A percentile compares a stretch with the other conserved stretches of the same genome.
Conservation (phyloP, 2,888 invertebrate genomes). For the Hoplodrina ambigua region DNA sequence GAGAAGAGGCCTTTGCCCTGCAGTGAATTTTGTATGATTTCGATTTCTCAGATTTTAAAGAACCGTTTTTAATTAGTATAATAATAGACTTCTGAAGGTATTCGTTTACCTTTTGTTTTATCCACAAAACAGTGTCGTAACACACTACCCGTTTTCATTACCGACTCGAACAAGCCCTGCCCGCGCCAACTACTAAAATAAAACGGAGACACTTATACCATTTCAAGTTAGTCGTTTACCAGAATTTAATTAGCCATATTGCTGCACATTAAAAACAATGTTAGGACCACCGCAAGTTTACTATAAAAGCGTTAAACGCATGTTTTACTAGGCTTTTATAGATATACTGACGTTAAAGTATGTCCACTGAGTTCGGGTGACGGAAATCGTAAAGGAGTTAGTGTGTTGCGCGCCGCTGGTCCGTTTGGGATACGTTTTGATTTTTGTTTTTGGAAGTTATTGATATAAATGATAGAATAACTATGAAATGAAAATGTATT, state of each 20-base stretch:
- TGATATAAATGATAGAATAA: no score
- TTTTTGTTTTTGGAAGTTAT: not conserved
- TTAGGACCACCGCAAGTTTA: conserved; percentile 85
- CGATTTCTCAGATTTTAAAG: no score
- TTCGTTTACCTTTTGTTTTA: conserved; percentile 19
- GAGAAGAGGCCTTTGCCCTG: no score
- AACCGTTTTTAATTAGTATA: no score
- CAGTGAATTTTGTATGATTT: no score
- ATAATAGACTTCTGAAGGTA: not conserved
- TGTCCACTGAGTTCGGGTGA: conserved; percentile 63
- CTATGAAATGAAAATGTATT: no score
- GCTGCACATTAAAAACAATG: conserved; percentile 89
- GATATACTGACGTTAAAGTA: conserved; percentile 70
- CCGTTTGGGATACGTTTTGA: conserved; percentile 9
- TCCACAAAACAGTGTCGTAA: conserved; percentile 33
- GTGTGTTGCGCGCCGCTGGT: conserved; percentile 36
- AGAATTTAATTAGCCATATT: conserved; percentile 86
- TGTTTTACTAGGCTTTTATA: conserved; percentile 81
- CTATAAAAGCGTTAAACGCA: conserved; percentile 81
- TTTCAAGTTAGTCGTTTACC: conserved; percentile 73
- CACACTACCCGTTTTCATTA: conserved; percentile 40
- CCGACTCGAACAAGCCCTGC: conserved; percentile 33
- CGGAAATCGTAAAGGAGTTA: conserved; percentile 67
- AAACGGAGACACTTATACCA: conserved; percentile 62
- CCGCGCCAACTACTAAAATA: conserved; percentile 63